phyloP scores from a whole-genome alignment of 2,113 vertebrate genomes.

The Mirounga angustirostris region DNA sequence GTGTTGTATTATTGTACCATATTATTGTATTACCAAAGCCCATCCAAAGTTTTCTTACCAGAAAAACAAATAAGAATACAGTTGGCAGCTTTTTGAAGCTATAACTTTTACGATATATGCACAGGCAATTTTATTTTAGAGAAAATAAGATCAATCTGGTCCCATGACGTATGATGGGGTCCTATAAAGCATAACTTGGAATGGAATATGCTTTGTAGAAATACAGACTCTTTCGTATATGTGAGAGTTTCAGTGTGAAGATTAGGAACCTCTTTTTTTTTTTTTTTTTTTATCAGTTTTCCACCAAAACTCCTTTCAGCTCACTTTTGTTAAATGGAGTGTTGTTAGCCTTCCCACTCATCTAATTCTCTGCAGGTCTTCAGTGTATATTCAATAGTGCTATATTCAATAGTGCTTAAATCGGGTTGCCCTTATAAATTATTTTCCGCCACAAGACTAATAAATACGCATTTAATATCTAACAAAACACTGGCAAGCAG shows the following conservation, averaged over 20 bases:
- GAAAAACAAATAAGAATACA: not conserved
- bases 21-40: not conserved
- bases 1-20: not conserved
- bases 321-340: slow-evolving; percentile 69
- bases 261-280: not conserved
- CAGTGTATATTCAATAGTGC: slow-evolving; percentile 54
- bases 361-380: slow-evolving; percentile 60
- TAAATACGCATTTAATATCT: slow-evolving; percentile 46
- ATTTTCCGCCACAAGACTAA: slow-evolving; percentile 70
- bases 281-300: slow-evolving; percentile 49
- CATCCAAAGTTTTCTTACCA: not conserved
- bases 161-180: too few relatives aligned
- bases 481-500: not conserved
- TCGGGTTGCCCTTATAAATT: slow-evolving; percentile 60
- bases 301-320: not conserved
- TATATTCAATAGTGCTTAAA: slow-evolving; percentile 72
- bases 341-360: slow-evolving; percentile 38
- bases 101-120: not conserved
- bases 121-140: not conserved
- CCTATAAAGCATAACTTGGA: not conserved
- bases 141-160: not conserved
- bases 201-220: not conserved
- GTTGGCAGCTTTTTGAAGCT: not conserved
- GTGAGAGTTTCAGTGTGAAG: not conserved
- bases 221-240: not conserved